These are phyloP conservation scores for Germaria angustata DNA, from an alignment of 2,888 invertebrate genomes.

Conservation along the genomic window DNA sequence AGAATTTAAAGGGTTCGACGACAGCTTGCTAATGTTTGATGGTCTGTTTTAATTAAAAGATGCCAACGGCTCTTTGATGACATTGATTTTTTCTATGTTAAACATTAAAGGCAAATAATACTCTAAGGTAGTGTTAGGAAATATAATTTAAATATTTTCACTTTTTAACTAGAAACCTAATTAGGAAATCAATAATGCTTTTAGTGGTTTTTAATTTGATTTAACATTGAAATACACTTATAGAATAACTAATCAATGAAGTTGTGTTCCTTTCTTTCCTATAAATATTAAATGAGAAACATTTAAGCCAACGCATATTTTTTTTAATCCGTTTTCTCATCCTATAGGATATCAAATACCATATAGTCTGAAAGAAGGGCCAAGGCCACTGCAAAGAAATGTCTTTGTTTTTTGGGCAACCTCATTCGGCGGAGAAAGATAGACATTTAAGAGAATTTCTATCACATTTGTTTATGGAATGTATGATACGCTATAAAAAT, in stretches of 20 bases:
- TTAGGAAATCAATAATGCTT: not conserved
- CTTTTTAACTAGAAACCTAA: not conserved
- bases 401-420: constrained; percentile 65
- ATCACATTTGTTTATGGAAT: constrained; percentile 75
- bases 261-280: not conserved
- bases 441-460: constrained; percentile 71
- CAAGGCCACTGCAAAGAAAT: not conserved
- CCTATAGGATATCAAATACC: not conserved
- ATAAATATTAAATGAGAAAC: not conserved
- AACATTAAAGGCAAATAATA: not conserved
- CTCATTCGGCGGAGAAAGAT: constrained; percentile 52
- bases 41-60: no score
- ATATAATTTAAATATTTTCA: not conserved
- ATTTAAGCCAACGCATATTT: not conserved
- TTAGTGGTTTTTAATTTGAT: no score
- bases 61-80: no score
- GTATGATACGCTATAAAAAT: constrained; percentile 74
- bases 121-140: not conserved
- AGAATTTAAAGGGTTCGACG: no score
- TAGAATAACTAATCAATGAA: not conserved
- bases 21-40: no score
- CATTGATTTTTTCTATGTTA: no score
- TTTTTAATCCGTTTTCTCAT: not conserved
- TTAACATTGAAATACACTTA: no score
- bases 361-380: not conserved